phyloP scores from a whole-genome alignment of 2,113 vertebrate genomes.

The Stigmatopora argus region DNA sequence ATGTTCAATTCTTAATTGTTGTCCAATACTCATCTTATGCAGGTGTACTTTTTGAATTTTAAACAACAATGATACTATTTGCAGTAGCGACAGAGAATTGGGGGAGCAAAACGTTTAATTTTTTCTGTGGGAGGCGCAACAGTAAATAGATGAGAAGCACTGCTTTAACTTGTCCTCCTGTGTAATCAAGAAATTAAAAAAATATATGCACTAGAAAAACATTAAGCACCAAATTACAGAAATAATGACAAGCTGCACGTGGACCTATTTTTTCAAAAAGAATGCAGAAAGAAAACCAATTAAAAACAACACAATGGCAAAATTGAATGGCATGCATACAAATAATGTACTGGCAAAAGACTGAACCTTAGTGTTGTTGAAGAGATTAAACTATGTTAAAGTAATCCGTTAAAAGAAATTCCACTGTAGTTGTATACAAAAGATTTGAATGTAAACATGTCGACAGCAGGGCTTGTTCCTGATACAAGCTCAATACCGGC shows the following conservation, averaged over 20 bases:
- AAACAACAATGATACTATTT: no score
- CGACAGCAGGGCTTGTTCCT: not conserved
- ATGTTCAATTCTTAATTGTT: no score
- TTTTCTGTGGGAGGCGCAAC: no score
- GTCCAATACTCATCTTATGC: no score
- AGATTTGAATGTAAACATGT: conserved; percentile 22
- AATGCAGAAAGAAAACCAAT: conserved; percentile 25
- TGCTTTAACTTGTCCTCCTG: conserved; percentile 1
- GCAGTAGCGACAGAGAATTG: no score
- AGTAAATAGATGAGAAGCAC: no score
- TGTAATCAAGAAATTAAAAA: conserved; percentile 5
- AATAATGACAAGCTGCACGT: conserved; percentile 24
- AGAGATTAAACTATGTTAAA: conserved; percentile 6
- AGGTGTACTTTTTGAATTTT: no score
- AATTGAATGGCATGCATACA: conserved; percentile 22
- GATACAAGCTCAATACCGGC: conserved; percentile 3
- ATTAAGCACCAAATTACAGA: conserved; percentile 15
- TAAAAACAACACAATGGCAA: conserved; percentile 7
- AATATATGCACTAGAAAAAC: conserved; percentile 5
- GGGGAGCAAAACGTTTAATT: no score
- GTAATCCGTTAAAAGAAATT: not conserved
- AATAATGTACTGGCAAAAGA: conserved; percentile 27
- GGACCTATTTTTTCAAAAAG: conserved; percentile 3
- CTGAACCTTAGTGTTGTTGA: conserved; percentile 14
- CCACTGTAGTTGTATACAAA: not conserved